Conservation (phyloP, 2,113 vertebrate species). For the Gallinago paraguaiae region DNA sequence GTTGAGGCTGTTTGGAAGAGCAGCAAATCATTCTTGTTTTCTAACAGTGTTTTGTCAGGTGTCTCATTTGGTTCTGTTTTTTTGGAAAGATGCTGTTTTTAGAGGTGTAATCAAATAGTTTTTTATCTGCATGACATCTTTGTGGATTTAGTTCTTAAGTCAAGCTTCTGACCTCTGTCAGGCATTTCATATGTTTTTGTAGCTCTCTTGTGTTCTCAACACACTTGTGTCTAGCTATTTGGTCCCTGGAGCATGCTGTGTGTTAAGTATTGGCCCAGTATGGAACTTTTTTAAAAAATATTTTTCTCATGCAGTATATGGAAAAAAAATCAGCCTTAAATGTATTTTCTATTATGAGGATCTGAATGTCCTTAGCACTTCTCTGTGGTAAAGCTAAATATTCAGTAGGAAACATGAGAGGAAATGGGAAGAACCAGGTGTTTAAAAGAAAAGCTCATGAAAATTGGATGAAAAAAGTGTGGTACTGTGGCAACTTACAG, state of each 20-base stretch:
- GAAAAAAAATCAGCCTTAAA: not conserved
- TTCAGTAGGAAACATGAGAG: not conserved
- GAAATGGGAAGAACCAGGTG: not conserved
- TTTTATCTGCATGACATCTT: not conserved
- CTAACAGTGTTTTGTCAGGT: not conserved
- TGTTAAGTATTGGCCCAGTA: not conserved
- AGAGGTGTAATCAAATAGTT: not conserved
- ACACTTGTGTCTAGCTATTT: not conserved
- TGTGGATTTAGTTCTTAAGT: not conserved
- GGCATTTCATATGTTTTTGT: not conserved
- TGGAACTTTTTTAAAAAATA: not conserved
- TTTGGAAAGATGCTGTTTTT: not conserved
- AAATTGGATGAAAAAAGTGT: not conserved
- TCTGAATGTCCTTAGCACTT: not conserved
- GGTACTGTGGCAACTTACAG: not conserved
- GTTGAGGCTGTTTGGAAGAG: not conserved
- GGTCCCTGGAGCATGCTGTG: not conserved
- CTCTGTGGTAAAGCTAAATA: not conserved
- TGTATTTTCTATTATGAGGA: not conserved
- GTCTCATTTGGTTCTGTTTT: not conserved
- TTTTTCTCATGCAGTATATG: not conserved
- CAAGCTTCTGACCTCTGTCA: not conserved
- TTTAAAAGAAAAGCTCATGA: not conserved
- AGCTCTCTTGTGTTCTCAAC: not conserved
- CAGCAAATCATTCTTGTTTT: not conserved